A percentile compares a stretch with the other conserved stretches of the same genome.
phyloP scores from a whole-genome alignment of 2,888 invertebrate species.

The Lamellibrachia satsuma region DNA sequence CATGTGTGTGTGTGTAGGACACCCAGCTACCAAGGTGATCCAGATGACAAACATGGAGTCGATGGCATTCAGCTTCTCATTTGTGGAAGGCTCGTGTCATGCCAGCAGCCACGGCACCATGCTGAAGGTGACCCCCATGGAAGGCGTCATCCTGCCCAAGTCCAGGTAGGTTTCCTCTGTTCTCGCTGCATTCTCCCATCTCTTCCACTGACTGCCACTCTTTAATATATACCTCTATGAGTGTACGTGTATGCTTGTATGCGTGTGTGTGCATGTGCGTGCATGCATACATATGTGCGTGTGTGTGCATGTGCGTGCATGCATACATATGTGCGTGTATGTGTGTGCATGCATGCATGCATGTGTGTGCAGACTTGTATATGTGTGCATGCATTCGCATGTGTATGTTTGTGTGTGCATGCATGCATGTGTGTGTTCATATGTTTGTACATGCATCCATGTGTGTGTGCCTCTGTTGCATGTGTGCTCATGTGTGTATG shows the following conservation, averaged over 20 bases:
- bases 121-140: conserved; percentile 59
- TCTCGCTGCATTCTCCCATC: background rate
- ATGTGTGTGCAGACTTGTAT: no score
- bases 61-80: conserved; percentile 55
- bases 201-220: background rate
- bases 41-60: conserved; percentile 62
- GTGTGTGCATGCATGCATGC: background rate
- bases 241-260: background rate
- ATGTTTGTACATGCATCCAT: no score
- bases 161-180: conserved; percentile 50
- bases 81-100: conserved; percentile 61
- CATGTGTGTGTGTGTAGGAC: conserved; percentile 46
- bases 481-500: no score
- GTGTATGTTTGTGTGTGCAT: no score
- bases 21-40: conserved; percentile 59
- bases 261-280: background rate
- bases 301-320: background rate
- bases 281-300: background rate
- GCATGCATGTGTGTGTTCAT: no score
- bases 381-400: no score
- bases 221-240: conserved; percentile 14
- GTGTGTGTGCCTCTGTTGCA: no score
- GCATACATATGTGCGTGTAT: background rate
- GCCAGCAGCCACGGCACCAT: conserved; percentile 59
- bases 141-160: conserved; percentile 54